These are phyloP conservation scores for Phodopus roborovskii DNA, from an alignment of 2,113 vertebrate species.

Conservation along the genomic window DNA sequence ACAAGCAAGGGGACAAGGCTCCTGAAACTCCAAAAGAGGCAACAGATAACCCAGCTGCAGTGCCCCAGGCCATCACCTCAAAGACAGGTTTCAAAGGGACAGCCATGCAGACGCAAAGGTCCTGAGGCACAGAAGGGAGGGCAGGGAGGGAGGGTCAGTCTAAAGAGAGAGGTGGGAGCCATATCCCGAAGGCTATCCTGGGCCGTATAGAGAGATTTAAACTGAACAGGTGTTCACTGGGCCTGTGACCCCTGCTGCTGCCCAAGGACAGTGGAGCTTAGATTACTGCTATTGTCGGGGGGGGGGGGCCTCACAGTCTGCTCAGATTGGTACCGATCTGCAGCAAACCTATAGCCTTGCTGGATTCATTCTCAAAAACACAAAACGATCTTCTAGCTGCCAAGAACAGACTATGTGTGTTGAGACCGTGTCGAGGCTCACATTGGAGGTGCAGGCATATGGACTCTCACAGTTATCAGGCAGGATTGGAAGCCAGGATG, in stretches of 20 bases:
- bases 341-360: not conserved
- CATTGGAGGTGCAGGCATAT: constrained; percentile 48
- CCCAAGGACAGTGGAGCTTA: not conserved
- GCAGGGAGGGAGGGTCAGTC: not conserved
- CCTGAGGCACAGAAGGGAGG: not conserved
- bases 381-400: not conserved
- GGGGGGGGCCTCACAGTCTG: not conserved
- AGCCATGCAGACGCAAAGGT: constrained; percentile 83
- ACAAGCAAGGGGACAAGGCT: constrained; percentile 61
- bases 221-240: not conserved
- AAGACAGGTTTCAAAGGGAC: constrained; percentile 91
- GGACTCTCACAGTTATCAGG: constrained; percentile 55
- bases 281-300: not conserved
- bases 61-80: constrained; percentile 86
- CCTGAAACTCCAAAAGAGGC: constrained; percentile 12
- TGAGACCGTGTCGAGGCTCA: constrained; percentile 31
- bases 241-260: not conserved
- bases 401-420: constrained; percentile 64
- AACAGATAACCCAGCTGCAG: constrained; percentile 70
- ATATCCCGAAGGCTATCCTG: not conserved
- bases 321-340: not conserved
- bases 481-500: constrained; percentile 49
- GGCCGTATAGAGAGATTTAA: not conserved
- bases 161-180: not conserved
- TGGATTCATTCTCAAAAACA: constrained; percentile 50